Percentiles rank a stretch among this genome's conserved stretches.
phyloP scores from a whole-genome alignment of 2,113 vertebrate genomes.

The Pelusios castaneus region DNA sequence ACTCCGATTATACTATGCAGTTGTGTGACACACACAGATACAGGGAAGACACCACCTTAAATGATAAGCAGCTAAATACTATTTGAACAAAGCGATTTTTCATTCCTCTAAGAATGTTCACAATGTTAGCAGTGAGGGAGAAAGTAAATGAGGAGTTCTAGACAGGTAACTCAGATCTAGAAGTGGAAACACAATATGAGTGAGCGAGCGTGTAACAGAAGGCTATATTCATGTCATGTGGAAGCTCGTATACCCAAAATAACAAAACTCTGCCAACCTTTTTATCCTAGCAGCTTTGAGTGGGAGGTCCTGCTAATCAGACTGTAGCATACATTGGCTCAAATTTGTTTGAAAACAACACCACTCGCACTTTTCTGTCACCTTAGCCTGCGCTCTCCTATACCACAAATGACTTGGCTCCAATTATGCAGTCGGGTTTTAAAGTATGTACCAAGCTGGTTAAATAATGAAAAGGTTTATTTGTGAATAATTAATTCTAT shows the following conservation, averaged over 20 bases:
- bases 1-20: neutral
- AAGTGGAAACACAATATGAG: neutral
- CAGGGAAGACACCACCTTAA: neutral
- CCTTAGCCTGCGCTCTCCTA: neutral
- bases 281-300: neutral
- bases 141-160: neutral
- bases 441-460: neutral
- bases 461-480: neutral
- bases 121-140: neutral
- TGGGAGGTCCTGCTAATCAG: conserved; percentile 17
- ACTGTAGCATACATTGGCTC: neutral
- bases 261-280: conserved; percentile 28
- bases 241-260: neutral
- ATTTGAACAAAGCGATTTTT: neutral
- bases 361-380: neutral
- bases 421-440: neutral
- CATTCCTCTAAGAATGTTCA: neutral
- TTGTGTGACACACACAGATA: neutral
- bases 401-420: neutral
- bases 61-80: neutral
- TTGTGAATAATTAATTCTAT: neutral
- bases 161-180: neutral
- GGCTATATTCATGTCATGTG: neutral
- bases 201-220: neutral
- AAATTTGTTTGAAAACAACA: conserved; percentile 13